Base-by-base conservation (phyloP, 2,888 invertebrate genomes). In the Chloroclystis v-ata region DNA sequence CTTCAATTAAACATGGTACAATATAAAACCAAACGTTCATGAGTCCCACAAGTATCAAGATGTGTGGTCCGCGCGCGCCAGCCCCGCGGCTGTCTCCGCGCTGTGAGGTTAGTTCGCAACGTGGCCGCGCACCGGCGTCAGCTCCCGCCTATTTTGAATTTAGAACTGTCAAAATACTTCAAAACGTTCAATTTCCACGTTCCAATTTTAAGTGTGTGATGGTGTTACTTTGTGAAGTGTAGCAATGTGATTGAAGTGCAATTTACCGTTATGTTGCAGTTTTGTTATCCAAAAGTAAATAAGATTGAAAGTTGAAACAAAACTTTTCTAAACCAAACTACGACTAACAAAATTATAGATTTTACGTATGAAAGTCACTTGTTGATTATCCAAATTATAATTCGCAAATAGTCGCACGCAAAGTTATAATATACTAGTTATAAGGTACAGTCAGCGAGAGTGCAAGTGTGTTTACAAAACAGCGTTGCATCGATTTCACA, bases 401-500 rank as follows among this genome's bases (percentile, higher is more conserved):
- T 33, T 16, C 6, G 14, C 32, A 5, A 6, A 16, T n/a, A 6
- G 32, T 33, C 4, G 2, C n/a, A 20, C 4, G 14, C 6, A 16
- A 1, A n/a, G n/a, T 14, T 13, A 14, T 5, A 33, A 16, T 16
- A 33, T 14, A 4, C 4, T 33, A 9, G 14, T 33, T n/a, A 14
- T 33, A 33, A 33, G 4, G 14, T n/a, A 16, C 14, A 28, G 20
- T 37, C 30, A n/a, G n/a, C n/a, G 50, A 57, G 56, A 71, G 66
- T 76, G 78, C 75, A 77, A 72, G 77, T 82, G 79, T 85, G 86
- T 87, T 87, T 86, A 84, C 84, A 82, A 87, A 50, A 86, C 86
- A 86, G 69, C 65, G 69, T 52, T 76, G 82, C 87, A 87, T 87
- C 86, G 86, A 87, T 87, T 86, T 85, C 85, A 79, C 87, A 87